A percentile compares a stretch with the other conserved stretches of the same genome.
These are phyloP conservation scores for Enteromius mattozi DNA, from an alignment of 2,797 vertebrate species.

Conservation along the genomic window DNA sequence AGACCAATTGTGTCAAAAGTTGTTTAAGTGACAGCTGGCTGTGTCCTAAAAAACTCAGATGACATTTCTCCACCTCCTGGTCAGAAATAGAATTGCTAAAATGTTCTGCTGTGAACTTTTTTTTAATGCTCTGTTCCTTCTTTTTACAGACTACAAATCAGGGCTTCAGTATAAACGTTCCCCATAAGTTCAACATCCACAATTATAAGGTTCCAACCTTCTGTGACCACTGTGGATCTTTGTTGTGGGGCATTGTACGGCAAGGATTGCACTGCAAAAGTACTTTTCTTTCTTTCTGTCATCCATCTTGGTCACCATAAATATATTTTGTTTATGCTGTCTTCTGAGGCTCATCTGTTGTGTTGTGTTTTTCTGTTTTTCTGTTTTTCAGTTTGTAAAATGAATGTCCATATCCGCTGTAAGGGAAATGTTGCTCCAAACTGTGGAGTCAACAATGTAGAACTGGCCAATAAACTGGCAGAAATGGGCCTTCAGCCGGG, in stretches of 20 bases:
- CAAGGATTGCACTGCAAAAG: slow-evolving; percentile 98
- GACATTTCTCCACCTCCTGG: slow-evolving; percentile 4
- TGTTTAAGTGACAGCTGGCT: neutral
- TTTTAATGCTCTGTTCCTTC: neutral
- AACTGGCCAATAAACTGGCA: slow-evolving; percentile 90
- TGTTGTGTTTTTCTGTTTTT: slow-evolving; percentile 37
- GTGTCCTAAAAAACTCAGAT: neutral
- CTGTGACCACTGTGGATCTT: slow-evolving; percentile 95
- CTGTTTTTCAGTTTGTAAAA: slow-evolving; percentile 87
- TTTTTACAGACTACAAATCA: slow-evolving; percentile 81
- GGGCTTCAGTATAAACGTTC: slow-evolving; percentile 96
- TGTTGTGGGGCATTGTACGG: slow-evolving; percentile 92
- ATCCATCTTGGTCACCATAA: neutral
- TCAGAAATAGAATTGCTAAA: neutral
- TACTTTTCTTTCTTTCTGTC: slow-evolving; percentile 63
- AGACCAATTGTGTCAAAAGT: neutral
- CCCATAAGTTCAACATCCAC: slow-evolving; percentile 92
- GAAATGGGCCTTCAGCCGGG: slow-evolving; percentile 94
- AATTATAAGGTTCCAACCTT: slow-evolving; percentile 96
- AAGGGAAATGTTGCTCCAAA: slow-evolving; percentile 92
- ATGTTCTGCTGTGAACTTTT: neutral
- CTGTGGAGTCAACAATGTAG: slow-evolving; percentile 93
- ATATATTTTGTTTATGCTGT: neutral
- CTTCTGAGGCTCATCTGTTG: slow-evolving; percentile 23
- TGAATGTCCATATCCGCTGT: slow-evolving; percentile 96